Percentiles rank a stretch among this genome's conserved stretches.
phyloP scores from a whole-genome alignment of 2,113 vertebrate species.

The Todiramphus chloris region DNA sequence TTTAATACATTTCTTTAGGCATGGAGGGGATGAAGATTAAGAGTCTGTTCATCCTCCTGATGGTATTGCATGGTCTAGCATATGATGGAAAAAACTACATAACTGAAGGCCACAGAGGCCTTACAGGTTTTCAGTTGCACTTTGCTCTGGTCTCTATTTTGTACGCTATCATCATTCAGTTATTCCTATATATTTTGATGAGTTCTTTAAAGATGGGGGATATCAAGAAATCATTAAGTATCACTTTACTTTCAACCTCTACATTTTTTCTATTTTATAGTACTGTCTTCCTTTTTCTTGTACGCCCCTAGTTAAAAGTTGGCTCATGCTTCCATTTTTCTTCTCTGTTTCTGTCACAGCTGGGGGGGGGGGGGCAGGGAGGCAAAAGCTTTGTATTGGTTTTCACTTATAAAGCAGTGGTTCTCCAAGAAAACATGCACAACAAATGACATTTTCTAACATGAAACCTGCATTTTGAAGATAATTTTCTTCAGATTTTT shows the following conservation, averaged over 20 bases:
- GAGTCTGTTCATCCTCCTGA: neutral
- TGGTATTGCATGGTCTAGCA: neutral
- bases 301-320: neutral
- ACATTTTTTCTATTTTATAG: neutral
- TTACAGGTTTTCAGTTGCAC: neutral
- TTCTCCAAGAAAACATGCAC: neutral
- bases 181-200: neutral
- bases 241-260: neutral
- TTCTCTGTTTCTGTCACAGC: neutral
- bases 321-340: neutral
- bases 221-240: neutral
- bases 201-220: neutral
- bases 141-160: neutral
- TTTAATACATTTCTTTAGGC: neutral
- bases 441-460: neutral
- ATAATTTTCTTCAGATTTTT: constrained; percentile 45
- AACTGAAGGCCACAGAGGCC: neutral
- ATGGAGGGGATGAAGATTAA: neutral
- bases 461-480: neutral
- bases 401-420: neutral
- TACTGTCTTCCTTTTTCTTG: neutral
- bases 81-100: neutral
- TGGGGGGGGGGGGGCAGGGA: neutral
- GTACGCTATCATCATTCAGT: neutral
- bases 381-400: neutral